Base-by-base conservation (phyloP, 1,140 invertebrate genomes). In the Drosophila takahashii region DNA sequence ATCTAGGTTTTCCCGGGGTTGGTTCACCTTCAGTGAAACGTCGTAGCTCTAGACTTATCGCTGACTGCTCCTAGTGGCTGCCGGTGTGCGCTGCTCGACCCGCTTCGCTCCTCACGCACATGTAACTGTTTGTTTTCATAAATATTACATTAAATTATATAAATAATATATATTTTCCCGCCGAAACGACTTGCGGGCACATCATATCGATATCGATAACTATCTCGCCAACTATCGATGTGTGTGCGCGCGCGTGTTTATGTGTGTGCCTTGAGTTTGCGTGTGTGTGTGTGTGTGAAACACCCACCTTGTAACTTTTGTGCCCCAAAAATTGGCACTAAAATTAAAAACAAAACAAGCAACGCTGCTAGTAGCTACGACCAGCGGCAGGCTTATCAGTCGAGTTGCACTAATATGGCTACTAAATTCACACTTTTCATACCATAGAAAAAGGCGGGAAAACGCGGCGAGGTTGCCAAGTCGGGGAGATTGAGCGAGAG, bases 391-490 rank as follows among this genome's bases (percentile, higher is more conserved):
- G 39, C n/a, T 11, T 44, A 7, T 44, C 10, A 10, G 4, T 44
- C 18, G 1, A 18, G 4, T 18, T 18, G 11, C 3, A 44, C 18
- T 18, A 18, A 44, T 10, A 44, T 16, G 9, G 18, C 1, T 1
- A 44, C 10, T 44, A 18, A 10, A 9, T 44, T n/a, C n/a, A n/a
- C n/a, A n/a, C n/a, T n/a, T n/a, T n/a, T n/a, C n/a, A n/a, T n/a
- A n/a, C n/a, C 67, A 62, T 73, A 54, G 57, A 74, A 74, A 73
- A 74, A 74, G 67, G 71, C 71, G 71, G 71, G 71, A 74, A 73
- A 73, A 50, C 37, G 7, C n/a, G 32, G 41, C 15, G 61, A 65
- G 61, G 61, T 36, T 67, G 48, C 45, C 64, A 29, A 34, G 53
- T 29, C 3, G 53, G 53, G 11, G 41, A 13, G 51, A 22, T 18